Conservation (phyloP, 2,888 invertebrate species). For the Luffia ferchaultella region DNA sequence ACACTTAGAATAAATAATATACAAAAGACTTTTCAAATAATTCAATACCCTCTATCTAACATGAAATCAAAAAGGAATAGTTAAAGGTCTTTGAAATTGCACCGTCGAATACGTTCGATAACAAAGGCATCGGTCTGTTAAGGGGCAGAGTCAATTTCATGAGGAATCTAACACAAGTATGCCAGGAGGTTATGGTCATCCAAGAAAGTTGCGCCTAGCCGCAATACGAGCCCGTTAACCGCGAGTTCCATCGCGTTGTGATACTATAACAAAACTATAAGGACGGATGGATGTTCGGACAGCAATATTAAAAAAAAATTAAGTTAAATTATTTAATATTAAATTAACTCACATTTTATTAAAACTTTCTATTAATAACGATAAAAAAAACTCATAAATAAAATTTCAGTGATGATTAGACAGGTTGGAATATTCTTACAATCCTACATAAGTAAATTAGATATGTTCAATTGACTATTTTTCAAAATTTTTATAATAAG, state of each 20-base stretch:
- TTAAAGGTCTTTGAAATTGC: neutral
- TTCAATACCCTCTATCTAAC: neutral
- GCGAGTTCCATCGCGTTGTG: slow-evolving; percentile 22
- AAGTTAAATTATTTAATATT: too few species aligned
- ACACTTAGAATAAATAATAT: too few species aligned
- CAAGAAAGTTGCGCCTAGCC: slow-evolving; percentile 24
- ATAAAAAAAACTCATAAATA: too few species aligned
- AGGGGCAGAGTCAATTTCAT: slow-evolving; percentile 45
- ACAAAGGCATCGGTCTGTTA: slow-evolving; percentile 18
- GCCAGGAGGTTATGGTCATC: slow-evolving; percentile 55
- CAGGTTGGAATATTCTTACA: too few species aligned
- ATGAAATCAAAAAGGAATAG: neutral
- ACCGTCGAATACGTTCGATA: neutral
- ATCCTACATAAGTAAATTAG: too few species aligned
- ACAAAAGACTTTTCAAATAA: neutral
- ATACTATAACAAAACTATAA: neutral
- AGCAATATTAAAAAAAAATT: too few species aligned
- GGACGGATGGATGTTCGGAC: too few species aligned
- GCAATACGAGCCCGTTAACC: slow-evolving; percentile 35
- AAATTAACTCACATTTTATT: too few species aligned
- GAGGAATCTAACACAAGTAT: slow-evolving; percentile 40
- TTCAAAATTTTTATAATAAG: too few species aligned
- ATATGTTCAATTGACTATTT: too few species aligned
- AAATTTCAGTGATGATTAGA: too few species aligned
- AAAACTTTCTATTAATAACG: too few species aligned